Conservation (phyloP, 2,888 invertebrate species). For the Lithophane ornitopus region DNA sequence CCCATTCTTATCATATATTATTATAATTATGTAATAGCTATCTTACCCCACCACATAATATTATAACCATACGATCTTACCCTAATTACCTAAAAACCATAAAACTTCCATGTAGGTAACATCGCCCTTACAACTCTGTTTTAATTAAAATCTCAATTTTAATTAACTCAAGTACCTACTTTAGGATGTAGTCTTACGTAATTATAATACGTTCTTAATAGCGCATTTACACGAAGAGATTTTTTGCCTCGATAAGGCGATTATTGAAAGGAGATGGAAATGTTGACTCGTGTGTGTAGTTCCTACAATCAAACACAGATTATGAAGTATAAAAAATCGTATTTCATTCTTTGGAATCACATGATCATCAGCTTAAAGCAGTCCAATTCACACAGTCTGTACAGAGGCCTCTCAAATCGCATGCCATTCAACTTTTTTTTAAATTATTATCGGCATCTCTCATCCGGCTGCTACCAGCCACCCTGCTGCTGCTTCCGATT, state of each 20-base stretch:
- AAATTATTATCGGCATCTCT: too few relatives aligned
- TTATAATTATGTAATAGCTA: neutral
- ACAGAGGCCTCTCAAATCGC: too few relatives aligned
- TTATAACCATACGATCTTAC: neutral
- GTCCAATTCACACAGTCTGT: neutral
- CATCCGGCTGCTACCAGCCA: neutral
- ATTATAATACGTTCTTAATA: conserved; percentile 47
- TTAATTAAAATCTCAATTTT: conserved; percentile 63
- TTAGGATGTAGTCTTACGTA: conserved; percentile 29
- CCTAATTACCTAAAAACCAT: conserved; percentile 31
- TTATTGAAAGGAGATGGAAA: neutral
- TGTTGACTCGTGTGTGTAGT: neutral
- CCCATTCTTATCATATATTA: neutral
- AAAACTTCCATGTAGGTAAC: neutral
- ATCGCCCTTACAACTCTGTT: conserved; percentile 4
- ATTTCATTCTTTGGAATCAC: too few relatives aligned
- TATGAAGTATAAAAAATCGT: too few relatives aligned
- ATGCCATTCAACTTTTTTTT: neutral
- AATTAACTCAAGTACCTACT: conserved; percentile 59
- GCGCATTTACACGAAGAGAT: conserved; percentile 15
- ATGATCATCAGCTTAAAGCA: neutral
- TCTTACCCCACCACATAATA: neutral
- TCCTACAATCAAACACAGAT: neutral
- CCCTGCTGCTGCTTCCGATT: too few relatives aligned
- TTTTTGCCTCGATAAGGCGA: neutral